Conservation (phyloP, 2,888 invertebrate genomes). For the Andrena camellia region DNA sequence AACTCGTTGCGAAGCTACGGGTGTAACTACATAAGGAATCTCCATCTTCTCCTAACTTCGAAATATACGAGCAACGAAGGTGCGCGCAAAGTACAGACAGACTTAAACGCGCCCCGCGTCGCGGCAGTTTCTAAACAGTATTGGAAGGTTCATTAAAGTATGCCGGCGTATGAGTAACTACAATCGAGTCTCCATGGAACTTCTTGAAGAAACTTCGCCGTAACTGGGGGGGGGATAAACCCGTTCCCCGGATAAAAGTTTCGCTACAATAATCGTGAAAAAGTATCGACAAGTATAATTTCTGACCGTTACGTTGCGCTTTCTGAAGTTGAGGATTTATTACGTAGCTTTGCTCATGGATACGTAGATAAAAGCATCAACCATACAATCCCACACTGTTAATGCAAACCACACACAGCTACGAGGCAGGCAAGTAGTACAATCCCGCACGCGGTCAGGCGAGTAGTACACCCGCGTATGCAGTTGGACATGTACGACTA, state of each 20-base stretch:
- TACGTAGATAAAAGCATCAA: too few species aligned
- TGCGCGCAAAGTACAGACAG: neutral
- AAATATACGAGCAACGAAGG: neutral
- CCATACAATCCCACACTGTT: too few species aligned
- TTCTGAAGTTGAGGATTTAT: neutral
- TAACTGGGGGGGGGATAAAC: conserved; percentile 23
- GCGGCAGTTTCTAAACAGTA: conserved; percentile 29
- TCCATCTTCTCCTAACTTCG: conserved; percentile 19
- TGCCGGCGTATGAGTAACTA: conserved; percentile 45
- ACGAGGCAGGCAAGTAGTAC: neutral
- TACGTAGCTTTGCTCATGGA: neutral
- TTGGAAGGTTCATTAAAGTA: conserved; percentile 44
- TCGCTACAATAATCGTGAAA: neutral
- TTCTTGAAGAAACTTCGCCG: conserved; percentile 22
- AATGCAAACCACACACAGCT: too few species aligned
- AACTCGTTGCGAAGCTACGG: conserved; percentile 1
- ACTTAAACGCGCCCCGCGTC: conserved; percentile 19
- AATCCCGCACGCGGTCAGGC: neutral
- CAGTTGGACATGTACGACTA: neutral
- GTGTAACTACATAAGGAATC: conserved; percentile 10
- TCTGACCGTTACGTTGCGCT: conserved; percentile 16
- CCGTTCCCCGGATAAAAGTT: conserved; percentile 29
- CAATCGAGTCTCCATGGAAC: conserved; percentile 24
- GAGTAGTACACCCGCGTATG: neutral
- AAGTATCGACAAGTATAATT: neutral